Evolutionary conservation across 2,888 invertebrate species (phyloP), one percentile per base, ranked within the genome.

Genomic region (Nudaria mundana): DNA sequence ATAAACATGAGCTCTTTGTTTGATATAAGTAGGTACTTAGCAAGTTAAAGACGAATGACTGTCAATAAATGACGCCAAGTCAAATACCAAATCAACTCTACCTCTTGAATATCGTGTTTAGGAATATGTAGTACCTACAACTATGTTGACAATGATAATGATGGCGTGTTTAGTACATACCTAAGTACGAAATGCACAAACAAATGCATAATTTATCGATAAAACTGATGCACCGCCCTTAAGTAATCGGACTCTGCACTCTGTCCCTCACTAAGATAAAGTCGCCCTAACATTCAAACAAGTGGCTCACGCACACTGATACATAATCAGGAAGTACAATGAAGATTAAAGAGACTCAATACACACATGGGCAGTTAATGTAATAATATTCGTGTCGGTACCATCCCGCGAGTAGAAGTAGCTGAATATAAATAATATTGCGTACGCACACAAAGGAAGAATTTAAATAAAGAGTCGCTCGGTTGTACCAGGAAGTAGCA

Each of bases 261-360:
- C 79, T 79, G 84, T 83, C 85, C 86, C 87, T 83, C 77, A 64
- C 79, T 68, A 81, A 84, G 86, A 86, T 85, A 86, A 81, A 85
- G 85, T 82, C 80, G 81, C 86, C 88, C 87, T 79, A 83, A 75
- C 85, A 85, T 84, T 85, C 85, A 80, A 87, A 87, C 88, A 88
- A 87, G 87, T 88, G 87, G 82, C 81, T 82, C 78, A 86, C 87
- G 41, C 87, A 85, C 86, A 87, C 86, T 28, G 25, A 48, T 61
- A 46, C 57, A 70, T 67, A 68, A 84, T 85, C 84, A 88, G 88
- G 88, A 88, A 88, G 87, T 87, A 87, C 85, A 87, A 87, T 84
- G 75, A 80, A 85, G 85, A 86, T 85, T 84, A 85, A 84, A 86
- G 79, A 76, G 80, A 79, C 81, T 75, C 67, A 71, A 80, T 74